Base-by-base conservation (phyloP, 2,888 invertebrate genomes). In the Ypsolopha scabrella region DNA sequence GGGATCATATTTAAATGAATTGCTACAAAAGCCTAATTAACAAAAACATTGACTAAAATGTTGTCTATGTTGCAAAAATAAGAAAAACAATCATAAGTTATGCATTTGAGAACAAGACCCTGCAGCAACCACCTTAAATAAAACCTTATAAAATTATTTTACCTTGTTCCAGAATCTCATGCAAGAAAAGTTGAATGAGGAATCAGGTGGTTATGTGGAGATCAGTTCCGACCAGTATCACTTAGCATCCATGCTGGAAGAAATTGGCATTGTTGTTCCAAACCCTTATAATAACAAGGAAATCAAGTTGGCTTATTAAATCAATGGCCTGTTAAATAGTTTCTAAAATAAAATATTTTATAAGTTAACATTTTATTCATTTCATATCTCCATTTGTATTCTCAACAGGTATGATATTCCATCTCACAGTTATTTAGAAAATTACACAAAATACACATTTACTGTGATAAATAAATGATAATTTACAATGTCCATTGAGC, bases 201-300 rank as follows among this genome's bases (percentile, higher is more conserved):
- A 58, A 8, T 69, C 78, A 10, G 63, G 59, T 43, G 75, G 74
- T 2, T 83, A 82, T 53, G 62, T 82, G 41, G 58, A 60, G 11
- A 63, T 79, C 3, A 70, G 74, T 33, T 41, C 66, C 3, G 77
- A 80, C 7, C 75, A 72, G 14, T 77, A 60, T 39, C 56, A 62
- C 4, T 58, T 76, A 1, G 60, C 79, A 34, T 62, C 69, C 59
- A 41, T 79, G 0, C 53, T 86, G 9, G 71, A 62, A 53, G 81
- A 81, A 24, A 68, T 77, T 55, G 75, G 79, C 11, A 68, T 85
- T 51, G 68, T 81, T 0, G 66, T 68, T 0, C 39, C 57, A 0
- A 79, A 82, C 51, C 85, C 85, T 10, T 85, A 86, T 43, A 76
- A 82, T 52, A 66, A 72, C 35, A 66, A 59, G 61, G 73, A 81